Conservation (phyloP, 1,140 invertebrate genomes). For the Nylanderia fulva region DNA sequence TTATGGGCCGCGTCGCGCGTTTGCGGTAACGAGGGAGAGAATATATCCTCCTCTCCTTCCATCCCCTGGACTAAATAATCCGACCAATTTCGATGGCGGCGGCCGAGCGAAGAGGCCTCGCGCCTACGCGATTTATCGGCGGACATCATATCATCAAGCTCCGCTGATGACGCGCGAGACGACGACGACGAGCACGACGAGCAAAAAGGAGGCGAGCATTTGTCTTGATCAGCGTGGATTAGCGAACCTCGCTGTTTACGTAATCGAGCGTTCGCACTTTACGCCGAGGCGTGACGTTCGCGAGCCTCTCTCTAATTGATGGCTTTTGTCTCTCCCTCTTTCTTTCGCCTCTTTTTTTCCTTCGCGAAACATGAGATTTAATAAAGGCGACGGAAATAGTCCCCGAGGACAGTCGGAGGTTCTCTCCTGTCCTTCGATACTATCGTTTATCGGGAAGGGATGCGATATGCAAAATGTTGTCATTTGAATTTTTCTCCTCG, state of each 20-base stretch:
- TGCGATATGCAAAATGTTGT: neutral
- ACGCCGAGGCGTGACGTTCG: neutral
- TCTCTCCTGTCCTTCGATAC: neutral
- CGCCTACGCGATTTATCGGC: conserved; percentile 23
- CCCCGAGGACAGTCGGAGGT: neutral
- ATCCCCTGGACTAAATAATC: neutral
- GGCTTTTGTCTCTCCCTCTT: conserved; percentile 26
- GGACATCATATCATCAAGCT: no score
- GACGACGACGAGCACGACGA: no score
- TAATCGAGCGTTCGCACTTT: conserved; percentile 41
- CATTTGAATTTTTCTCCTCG: no score
- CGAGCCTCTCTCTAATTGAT: conserved; percentile 14
- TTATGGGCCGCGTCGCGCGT: conserved; percentile 47
- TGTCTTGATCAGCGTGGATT: conserved; percentile 13
- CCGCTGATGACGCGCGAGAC: no score
- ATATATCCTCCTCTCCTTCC: neutral
- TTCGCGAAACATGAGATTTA: conserved; percentile 25
- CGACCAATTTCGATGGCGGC: neutral
- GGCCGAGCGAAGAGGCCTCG: neutral
- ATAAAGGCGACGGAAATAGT: conserved; percentile 43
- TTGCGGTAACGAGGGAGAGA: conserved; percentile 46
- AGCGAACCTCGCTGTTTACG: conserved; percentile 3
- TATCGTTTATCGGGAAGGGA: no score
- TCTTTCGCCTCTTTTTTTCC: no score
- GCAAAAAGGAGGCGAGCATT: neutral